phyloP scores from a whole-genome alignment of 1,140 invertebrate genomes.

The Anastatus disparis region DNA sequence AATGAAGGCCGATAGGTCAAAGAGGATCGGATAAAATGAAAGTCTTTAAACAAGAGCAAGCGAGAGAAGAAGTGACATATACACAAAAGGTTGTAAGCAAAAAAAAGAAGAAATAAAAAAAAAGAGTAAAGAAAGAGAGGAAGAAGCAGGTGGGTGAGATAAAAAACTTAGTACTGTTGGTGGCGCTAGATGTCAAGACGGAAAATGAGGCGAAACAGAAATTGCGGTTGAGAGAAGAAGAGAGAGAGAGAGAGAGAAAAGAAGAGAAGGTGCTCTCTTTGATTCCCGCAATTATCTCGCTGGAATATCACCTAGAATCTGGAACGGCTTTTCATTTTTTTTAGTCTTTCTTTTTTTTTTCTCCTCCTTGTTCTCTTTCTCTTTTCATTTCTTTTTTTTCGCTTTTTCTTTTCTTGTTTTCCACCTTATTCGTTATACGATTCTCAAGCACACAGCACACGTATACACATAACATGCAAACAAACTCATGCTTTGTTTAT shows the following conservation, averaged over 20 bases:
- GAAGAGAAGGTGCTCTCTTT: not conserved
- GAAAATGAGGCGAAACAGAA: constrained; percentile 32
- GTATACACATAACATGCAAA: too few relatives aligned
- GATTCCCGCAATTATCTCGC: constrained; percentile 32
- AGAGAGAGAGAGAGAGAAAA: not conserved
- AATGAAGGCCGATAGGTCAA: constrained; percentile 15
- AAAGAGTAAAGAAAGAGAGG: not conserved
- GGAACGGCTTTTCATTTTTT: too few relatives aligned
- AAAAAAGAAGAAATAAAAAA: not conserved
- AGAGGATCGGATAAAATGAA: not conserved
- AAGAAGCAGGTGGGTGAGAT: not conserved
- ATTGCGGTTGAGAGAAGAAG: constrained; percentile 5
- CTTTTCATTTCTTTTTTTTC: too few relatives aligned
- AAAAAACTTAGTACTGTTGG: not conserved
- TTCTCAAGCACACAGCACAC: too few relatives aligned
- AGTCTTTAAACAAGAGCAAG: not conserved
- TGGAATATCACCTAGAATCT: constrained; percentile 18
- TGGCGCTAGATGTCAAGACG: not conserved
- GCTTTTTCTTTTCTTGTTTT: too few relatives aligned
- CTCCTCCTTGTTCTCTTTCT: too few relatives aligned
- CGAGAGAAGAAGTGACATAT: not conserved
- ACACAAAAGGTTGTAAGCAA: not conserved
- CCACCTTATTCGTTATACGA: too few relatives aligned
- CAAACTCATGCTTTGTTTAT: too few relatives aligned
- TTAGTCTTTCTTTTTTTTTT: too few relatives aligned